Evolutionary conservation across 2,888 invertebrate species (phyloP).

Genomic region (Eulithis prunata): DNA sequence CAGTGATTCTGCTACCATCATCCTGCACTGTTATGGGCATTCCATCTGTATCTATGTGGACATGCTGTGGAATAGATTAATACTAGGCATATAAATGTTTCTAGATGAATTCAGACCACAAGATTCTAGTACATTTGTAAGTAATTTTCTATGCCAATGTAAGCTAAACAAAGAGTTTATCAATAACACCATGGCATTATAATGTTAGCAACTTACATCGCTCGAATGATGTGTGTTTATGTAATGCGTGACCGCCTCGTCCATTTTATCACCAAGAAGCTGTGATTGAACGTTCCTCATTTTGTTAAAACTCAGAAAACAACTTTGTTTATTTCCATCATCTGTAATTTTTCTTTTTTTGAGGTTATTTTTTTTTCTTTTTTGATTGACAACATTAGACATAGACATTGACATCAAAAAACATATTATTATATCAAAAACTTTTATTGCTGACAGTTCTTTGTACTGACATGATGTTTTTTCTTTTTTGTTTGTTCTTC

Average conservation of each 20-base stretch:
- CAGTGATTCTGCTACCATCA: constrained; percentile 68
- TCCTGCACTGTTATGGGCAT: constrained; percentile 71
- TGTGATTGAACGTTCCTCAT: constrained; percentile 69
- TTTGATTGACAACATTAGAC: too few species aligned
- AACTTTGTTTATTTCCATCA: constrained; percentile 39
- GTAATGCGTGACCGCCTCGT: constrained; percentile 76
- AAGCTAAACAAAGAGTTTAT: constrained; percentile 22
- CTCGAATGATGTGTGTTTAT: constrained; percentile 70
- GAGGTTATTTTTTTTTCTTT: constrained; percentile 46
- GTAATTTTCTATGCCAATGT: neutral
- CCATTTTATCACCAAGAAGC: constrained; percentile 70
- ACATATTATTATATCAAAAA: too few species aligned
- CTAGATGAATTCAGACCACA: neutral
- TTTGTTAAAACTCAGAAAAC: constrained; percentile 39
- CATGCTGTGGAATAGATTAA: constrained; percentile 52
- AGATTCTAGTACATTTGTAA: neutral
- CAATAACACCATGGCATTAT: neutral
- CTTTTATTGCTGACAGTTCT: too few species aligned
- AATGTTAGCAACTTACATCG: constrained; percentile 56
- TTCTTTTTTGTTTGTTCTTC: too few species aligned
- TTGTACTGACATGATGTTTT: too few species aligned
- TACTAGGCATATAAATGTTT: too few species aligned
- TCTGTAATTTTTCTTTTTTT: constrained; percentile 25
- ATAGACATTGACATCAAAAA: too few species aligned
- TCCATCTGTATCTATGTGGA: constrained; percentile 70